Evolutionary conservation across 2,113 vertebrate genomes (phyloP).

Genomic region (Hypocryptadius cinnamomeus): DNA sequence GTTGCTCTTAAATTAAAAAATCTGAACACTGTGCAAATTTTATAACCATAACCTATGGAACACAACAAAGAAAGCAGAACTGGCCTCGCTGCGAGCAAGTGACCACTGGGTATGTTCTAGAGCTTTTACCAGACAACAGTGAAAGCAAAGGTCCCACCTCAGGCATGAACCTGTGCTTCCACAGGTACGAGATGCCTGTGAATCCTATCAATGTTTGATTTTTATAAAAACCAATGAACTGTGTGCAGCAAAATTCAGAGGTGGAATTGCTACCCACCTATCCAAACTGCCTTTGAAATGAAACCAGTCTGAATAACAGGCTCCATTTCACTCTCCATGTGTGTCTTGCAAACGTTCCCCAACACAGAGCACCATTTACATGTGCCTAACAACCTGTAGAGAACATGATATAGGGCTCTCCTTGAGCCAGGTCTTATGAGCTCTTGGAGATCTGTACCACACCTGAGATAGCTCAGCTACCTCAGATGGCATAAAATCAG

Average conservation of each 20-base stretch:
- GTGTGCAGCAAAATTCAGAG: not conserved
- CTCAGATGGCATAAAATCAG: too few relatives aligned
- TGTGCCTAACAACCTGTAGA: not conserved
- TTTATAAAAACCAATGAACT: not conserved
- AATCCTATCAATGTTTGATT: not conserved
- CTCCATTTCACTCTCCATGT: not conserved
- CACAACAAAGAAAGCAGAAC: not conserved
- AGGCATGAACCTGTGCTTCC: not conserved
- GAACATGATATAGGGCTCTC: not conserved
- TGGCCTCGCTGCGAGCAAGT: not conserved
- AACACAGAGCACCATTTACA: not conserved
- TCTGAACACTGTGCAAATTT: not conserved
- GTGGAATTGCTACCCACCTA: not conserved
- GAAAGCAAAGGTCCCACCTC: not conserved
- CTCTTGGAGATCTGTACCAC: too few relatives aligned
- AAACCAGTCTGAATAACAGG: not conserved
- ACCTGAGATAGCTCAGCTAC: too few relatives aligned
- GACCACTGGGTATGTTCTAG: not conserved
- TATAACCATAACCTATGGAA: not conserved
- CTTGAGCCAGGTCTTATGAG: too few relatives aligned
- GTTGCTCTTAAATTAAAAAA: not conserved
- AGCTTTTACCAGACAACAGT: not conserved
- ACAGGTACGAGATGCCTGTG: rapidly evolving
- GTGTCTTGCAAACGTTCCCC: not conserved
- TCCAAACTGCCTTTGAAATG: not conserved